Evolutionary conservation across 2,113 vertebrate genomes (phyloP).

Genomic region (Urocolius indicus): DNA sequence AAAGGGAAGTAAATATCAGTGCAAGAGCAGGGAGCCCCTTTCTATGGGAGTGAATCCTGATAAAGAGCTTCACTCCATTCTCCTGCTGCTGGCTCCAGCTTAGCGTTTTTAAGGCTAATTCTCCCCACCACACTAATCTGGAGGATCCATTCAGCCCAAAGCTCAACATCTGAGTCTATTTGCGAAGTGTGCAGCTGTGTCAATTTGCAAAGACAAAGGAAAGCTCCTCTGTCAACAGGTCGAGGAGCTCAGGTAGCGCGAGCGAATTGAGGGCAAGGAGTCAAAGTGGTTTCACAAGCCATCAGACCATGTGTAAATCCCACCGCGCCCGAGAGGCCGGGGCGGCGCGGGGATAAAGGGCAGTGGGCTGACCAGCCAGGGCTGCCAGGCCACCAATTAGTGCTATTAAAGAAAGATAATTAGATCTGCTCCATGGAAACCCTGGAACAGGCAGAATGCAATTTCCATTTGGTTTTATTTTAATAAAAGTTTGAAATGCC

Average conservation of each 20-base stretch:
- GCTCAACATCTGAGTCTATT: conserved; percentile 81
- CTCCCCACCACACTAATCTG: conserved; percentile 72
- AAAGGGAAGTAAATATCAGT: conserved; percentile 64
- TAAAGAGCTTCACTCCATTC: conserved; percentile 75
- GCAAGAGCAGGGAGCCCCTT: conserved; percentile 48
- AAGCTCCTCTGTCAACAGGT: conserved; percentile 79
- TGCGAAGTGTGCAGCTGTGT: conserved; percentile 94
- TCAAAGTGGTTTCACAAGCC: conserved; percentile 75
- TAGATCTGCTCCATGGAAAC: conserved; percentile 79
- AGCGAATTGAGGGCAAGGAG: conserved; percentile 84
- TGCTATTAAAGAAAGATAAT: conserved; percentile 78
- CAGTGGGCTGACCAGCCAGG: conserved; percentile 62
- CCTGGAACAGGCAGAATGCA: conserved; percentile 50
- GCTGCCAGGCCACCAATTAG: conserved; percentile 74
- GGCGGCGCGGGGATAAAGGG: conserved; percentile 58
- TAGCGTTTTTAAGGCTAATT: conserved; percentile 78
- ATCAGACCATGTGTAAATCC: conserved; percentile 59
- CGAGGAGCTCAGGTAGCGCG: conserved; percentile 81
- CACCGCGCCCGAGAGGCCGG: conserved; percentile 45
- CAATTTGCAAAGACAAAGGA: conserved; percentile 89
- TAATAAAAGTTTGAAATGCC: conserved; percentile 56
- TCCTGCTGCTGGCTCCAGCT: conserved; percentile 69
- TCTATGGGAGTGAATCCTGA: conserved; percentile 70
- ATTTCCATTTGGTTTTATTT: conserved; percentile 63
- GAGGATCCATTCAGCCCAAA: conserved; percentile 76